phyloP scores from a whole-genome alignment of 2,113 vertebrate genomes.

The Galbula dea region DNA sequence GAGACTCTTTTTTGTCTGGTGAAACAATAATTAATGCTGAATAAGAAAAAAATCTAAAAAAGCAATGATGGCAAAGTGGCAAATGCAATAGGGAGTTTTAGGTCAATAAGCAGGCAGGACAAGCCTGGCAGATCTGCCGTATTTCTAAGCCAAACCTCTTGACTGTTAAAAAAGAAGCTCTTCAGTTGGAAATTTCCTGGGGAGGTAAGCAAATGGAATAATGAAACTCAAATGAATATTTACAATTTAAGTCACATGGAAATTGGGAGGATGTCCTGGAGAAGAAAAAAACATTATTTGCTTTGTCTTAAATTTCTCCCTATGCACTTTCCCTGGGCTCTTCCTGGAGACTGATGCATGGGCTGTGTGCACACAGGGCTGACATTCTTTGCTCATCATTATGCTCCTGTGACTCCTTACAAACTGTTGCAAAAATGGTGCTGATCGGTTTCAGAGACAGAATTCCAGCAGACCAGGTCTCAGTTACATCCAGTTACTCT shows the following conservation, averaged over 20 bases:
- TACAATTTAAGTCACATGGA: neutral
- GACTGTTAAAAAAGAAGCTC: neutral
- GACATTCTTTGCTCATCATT: neutral
- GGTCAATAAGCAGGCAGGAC: neutral
- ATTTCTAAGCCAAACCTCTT: neutral
- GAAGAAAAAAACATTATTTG: neutral
- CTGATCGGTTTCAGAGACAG: neutral
- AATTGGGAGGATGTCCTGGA: neutral
- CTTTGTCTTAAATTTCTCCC: neutral
- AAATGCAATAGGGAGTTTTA: neutral
- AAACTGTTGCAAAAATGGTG: neutral
- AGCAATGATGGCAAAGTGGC: neutral
- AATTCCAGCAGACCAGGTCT: neutral
- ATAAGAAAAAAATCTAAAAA: neutral
- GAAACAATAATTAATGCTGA: conserved; percentile 4
- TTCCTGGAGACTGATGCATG: neutral
- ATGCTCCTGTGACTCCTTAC: neutral
- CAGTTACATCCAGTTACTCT: neutral
- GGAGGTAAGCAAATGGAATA: neutral
- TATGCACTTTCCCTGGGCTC: neutral
- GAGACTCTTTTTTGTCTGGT: neutral
- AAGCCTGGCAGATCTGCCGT: neutral
- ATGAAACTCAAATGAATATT: neutral
- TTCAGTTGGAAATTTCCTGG: neutral
- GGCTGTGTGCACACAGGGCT: neutral